These are phyloP conservation scores for Balanococcus diminutus DNA, from an alignment of 2,888 invertebrate species.

Conservation along the genomic window DNA sequence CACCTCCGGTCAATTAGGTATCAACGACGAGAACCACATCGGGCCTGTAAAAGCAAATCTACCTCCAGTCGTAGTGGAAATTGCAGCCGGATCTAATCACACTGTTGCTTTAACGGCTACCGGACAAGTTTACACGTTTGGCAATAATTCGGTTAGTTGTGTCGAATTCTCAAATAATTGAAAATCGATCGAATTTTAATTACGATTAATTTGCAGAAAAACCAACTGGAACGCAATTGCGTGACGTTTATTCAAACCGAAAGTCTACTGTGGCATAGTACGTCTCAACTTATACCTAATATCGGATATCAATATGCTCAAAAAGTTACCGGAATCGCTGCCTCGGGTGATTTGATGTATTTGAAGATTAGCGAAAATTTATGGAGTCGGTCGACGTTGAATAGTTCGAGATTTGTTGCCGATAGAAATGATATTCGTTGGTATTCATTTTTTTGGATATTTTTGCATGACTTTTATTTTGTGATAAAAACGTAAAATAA, in stretches of 20 bases:
- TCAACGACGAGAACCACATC: conserved; percentile 83
- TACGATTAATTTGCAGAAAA: conserved; percentile 63
- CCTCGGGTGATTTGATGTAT: conserved; percentile 95
- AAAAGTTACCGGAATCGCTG: conserved; percentile 90
- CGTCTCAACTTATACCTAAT: conserved; percentile 77
- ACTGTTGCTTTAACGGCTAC: conserved; percentile 84
- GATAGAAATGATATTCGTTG: conserved; percentile 83
- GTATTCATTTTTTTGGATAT: conserved; percentile 58
- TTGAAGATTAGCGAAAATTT: conserved; percentile 88
- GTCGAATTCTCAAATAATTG: neutral
- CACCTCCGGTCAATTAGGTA: conserved; percentile 91
- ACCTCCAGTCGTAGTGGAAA: conserved; percentile 71
- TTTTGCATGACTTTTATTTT: too few species aligned
- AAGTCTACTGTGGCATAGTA: conserved; percentile 72
- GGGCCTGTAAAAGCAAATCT: conserved; percentile 79
- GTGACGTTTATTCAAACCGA: conserved; percentile 59
- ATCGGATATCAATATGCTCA: conserved; percentile 85
- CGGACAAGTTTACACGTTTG: conserved; percentile 92
- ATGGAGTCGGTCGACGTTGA: conserved; percentile 87
- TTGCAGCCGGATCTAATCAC: conserved; percentile 96
- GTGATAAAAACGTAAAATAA: neutral
- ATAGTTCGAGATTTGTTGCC: conserved; percentile 86
- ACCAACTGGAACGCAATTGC: conserved; percentile 61
- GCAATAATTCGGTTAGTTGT: conserved; percentile 76
- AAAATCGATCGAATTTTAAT: neutral